Conservation (phyloP, 2,888 invertebrate genomes). For the Ephialtes manifestator region DNA sequence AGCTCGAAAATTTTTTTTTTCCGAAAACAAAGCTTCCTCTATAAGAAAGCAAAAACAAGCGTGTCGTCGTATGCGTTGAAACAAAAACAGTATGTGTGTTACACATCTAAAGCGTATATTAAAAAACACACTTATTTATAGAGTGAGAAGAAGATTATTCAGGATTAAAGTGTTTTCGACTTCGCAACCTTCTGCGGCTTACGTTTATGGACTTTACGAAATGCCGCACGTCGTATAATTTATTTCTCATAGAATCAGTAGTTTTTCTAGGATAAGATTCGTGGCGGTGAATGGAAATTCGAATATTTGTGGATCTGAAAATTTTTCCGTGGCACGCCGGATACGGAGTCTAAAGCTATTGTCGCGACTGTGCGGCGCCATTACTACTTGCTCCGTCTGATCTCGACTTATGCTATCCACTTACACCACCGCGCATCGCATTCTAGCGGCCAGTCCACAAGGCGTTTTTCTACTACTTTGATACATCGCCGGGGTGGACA, state of each 20-base stretch:
- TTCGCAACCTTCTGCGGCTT: background rate
- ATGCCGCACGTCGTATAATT: background rate
- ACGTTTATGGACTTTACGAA: background rate
- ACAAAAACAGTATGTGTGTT: no score
- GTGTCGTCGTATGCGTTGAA: no score
- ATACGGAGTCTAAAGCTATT: conserved; percentile 20
- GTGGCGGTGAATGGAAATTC: background rate
- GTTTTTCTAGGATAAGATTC: conserved; percentile 14
- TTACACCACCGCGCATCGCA: conserved; percentile 31
- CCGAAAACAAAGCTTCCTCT: no score
- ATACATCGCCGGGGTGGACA: background rate
- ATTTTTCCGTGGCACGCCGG: background rate
- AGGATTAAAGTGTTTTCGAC: background rate
- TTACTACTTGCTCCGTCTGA: conserved; percentile 57
- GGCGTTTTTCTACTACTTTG: conserved; percentile 2
- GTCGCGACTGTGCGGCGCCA: conserved; percentile 62
- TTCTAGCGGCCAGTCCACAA: background rate
- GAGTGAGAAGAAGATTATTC: background rate
- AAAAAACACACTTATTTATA: no score
- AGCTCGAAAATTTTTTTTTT: no score
- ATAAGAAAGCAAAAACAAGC: no score
- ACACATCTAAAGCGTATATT: no score
- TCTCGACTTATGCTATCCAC: conserved; percentile 60
- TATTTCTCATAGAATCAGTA: background rate
- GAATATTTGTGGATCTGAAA: conserved; percentile 3